These are phyloP conservation scores for Hyposmocoma kahamanoa DNA, from an alignment of 1,140 invertebrate genomes.

Conservation along the genomic window DNA sequence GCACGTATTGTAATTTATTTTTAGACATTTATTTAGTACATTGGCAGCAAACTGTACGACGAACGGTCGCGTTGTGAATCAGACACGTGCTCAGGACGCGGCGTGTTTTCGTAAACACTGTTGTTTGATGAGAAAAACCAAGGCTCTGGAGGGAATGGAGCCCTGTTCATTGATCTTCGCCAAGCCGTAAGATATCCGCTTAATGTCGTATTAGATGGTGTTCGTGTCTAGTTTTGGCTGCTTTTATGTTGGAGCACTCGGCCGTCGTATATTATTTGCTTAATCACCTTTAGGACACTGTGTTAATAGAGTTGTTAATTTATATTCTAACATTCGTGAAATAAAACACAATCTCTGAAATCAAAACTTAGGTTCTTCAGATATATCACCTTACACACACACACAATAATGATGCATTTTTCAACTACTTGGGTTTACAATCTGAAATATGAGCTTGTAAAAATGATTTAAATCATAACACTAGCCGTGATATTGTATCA, in stretches of 20 bases:
- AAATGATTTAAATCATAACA: no score
- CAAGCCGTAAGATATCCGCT: slow-evolving; percentile 47
- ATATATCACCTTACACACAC: no score
- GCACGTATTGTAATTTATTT: slow-evolving; percentile 64
- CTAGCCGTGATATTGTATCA: no score
- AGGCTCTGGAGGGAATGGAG: slow-evolving; percentile 38
- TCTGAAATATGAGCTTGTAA: no score
- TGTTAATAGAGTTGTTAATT: not conserved
- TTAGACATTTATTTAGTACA: slow-evolving; percentile 64
- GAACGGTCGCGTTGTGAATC: slow-evolving; percentile 33
- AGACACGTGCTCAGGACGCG: slow-evolving; percentile 44
- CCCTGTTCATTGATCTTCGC: slow-evolving; percentile 40
- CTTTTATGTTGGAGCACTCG: slow-evolving; percentile 14
- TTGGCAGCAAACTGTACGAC: slow-evolving; percentile 51
- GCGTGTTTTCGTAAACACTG: slow-evolving; percentile 17
- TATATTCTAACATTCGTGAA: no score
- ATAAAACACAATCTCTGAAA: no score
- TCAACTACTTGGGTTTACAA: no score
- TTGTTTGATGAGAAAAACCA: slow-evolving; percentile 25
- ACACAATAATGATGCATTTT: no score
- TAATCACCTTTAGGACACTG: not conserved
- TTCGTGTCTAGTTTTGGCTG: slow-evolving; percentile 31
- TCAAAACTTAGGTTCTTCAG: no score
- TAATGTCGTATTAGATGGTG: slow-evolving; percentile 8
- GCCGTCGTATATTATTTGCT: slow-evolving; percentile 1